Evolutionary conservation across 2,113 vertebrate species (phyloP), one percentile per base, ranked within the genome.

Genomic region (Pelvicachromis taeniatus): DNA sequence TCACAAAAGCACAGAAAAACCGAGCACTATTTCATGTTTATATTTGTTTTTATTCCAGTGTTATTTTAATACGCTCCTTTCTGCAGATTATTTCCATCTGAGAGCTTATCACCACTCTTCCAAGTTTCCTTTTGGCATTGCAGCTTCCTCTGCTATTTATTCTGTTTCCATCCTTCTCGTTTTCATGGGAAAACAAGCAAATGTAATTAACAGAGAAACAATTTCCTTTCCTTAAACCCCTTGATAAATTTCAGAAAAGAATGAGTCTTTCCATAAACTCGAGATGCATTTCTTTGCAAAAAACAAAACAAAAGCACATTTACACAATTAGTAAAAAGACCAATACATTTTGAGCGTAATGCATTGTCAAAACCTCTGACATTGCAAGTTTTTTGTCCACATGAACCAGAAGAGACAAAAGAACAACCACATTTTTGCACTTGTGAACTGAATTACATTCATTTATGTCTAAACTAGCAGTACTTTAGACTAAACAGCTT

Each of bases 311-410:
- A 38, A 63, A n/a, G 38, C 68, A 50, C 45, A 75, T 13, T 29
- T 45, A 12, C 19, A 12, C 5, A 12, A 31, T 29, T 31, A 7
- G 19, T 50, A 31, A 31, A 9, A 26, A 31, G 26, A 31, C 70
- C 42, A 31, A 52, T n/a, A 9, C 26, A 9, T 68, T 29, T 45
- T 0, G 5, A 9, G 12, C 8, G 45, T 0, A 19, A 10, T 13
- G 26, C 16, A 19, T 31, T 11, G 21, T 42, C 3, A 42, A 29
- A 78, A 23, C 21, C 21, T 58, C 14, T 53, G 9, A 29, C 53
- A 29, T 26, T 42, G 35, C 35, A 26, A 78, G 5, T 10, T 78
- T 0, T 55, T 38, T 55, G 14, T 4, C 8, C 40, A 48, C 38
- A 48, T 17, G 21, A 70, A 48, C 21, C 40, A 17, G 65, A 16